phyloP scores from a whole-genome alignment of 2,797 vertebrate species.

The Rhinella marina region DNA sequence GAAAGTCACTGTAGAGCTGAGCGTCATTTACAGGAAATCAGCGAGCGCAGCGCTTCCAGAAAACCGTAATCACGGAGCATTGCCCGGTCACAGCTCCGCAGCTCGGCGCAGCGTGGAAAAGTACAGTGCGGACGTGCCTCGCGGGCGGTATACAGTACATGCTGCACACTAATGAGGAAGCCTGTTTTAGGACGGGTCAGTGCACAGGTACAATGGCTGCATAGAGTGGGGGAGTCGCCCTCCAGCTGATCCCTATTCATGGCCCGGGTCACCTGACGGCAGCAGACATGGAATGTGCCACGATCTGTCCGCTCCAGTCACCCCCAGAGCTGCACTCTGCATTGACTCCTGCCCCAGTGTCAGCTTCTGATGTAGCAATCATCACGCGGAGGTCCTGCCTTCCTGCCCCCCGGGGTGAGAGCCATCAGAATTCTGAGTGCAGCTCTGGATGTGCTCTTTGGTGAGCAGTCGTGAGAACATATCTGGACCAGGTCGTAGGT shows the following conservation, averaged over 20 bases:
- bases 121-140: conserved; percentile 19
- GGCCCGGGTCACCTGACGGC: not conserved
- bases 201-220: conserved; percentile 60
- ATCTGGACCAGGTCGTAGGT: not conserved
- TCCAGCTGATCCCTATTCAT: not conserved
- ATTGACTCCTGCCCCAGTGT: not conserved
- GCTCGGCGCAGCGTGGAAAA: not conserved
- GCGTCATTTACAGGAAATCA: not conserved
- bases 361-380: no score
- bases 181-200: conserved; percentile 63
- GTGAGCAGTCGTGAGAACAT: no score
- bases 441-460: not conserved
- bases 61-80: not conserved
- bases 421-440: not conserved
- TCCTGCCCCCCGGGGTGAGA: not conserved
- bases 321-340: not conserved
- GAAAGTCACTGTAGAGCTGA: not conserved
- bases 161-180: conserved; percentile 57
- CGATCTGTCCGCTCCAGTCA: not conserved
- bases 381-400: no score
- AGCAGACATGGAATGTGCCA: not conserved
- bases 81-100: not conserved
- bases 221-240: not conserved
- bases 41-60: no score
- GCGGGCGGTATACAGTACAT: not conserved